Base-by-base conservation (phyloP, 1,140 invertebrate genomes). In the Pseudomyrmex dendroicus region DNA sequence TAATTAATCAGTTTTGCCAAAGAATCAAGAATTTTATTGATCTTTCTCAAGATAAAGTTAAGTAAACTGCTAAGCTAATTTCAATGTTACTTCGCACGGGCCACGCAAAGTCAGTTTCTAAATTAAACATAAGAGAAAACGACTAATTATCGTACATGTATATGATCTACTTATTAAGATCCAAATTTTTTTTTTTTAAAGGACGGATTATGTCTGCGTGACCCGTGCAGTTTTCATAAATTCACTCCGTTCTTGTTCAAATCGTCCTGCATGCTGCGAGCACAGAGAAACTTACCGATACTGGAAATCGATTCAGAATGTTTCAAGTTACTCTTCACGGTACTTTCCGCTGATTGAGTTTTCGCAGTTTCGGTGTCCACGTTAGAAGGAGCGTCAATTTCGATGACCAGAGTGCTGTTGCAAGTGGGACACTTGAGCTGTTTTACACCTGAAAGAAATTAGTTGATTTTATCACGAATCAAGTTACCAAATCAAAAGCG, bases 361-460 rank as follows among this genome's bases (percentile, higher is more conserved):
- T 88, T 85, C 2, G 44, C 17, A 62, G n/a, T 4, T 25, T 82
- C 82, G 61, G 73, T 86, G 50, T 92, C 86, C 13, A 15, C 48
- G 17, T 86, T 82, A 22, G 90, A 74, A 10, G 89, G 92, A 68
- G 68, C 93, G 90, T 94, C 93, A 1, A 90, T 92, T 93, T 96
- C 95, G 12, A 96, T 94, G 15, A 96, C 95, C 56, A 95, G 91
- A 0, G 91, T 94, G 84, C 95, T 96, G 25, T 93, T 90, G 87
- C 96, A 96, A 12, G 94, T 93, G n/a, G 95, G 95, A 90, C 96
- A 96, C 50, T 93, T 94, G 1, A 91, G 89, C 67, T 90, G 87
- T 77, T 86, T 90, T 8, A 89, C 84, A 77, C 90, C 95, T 94
- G 44, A 61, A 87, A 87, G 56, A 63, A 62, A 35, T 10, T 17